Conservation (phyloP, 1,140 invertebrate species). For the Drosophila quadrilineata region DNA sequence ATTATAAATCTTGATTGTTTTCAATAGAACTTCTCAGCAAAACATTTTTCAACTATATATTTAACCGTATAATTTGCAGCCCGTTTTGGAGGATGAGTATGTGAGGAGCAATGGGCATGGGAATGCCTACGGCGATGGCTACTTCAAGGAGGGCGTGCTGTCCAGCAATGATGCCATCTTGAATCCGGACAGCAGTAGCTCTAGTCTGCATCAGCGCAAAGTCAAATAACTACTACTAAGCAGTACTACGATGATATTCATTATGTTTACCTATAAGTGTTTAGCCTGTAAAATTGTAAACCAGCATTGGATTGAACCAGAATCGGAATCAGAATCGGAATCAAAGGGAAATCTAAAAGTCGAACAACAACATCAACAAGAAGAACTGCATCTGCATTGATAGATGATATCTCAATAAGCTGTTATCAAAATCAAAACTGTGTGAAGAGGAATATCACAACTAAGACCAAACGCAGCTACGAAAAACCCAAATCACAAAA, state of each 20-base stretch:
- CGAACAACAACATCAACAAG: constrained; percentile 10
- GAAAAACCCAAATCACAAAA: too few species aligned
- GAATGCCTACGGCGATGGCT: constrained; percentile 56
- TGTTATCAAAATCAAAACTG: too few species aligned
- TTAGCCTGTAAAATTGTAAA: constrained; percentile 62
- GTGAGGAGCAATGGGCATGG: constrained; percentile 54
- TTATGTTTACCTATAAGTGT: constrained; percentile 69
- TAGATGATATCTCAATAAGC: too few species aligned
- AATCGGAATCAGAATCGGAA: constrained; percentile 21
- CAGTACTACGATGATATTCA: constrained; percentile 74
- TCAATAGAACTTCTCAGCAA: too few species aligned
- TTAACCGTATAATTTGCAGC: too few species aligned
- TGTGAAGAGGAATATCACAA: too few species aligned
- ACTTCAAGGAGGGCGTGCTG: constrained; percentile 70
- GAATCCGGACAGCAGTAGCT: constrained; percentile 80
- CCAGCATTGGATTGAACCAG: constrained; percentile 35
- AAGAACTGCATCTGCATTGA: not conserved
- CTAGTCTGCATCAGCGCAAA: constrained; percentile 81
- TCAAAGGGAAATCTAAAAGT: constrained; percentile 7
- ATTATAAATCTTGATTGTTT: not conserved
- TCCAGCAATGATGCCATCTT: constrained; percentile 75
- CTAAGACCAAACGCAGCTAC: too few species aligned
- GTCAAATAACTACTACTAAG: constrained; percentile 80
- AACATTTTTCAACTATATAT: too few species aligned
- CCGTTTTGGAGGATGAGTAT: constrained; percentile 81